Conservation (phyloP, 2,888 invertebrate species). For the Electrophaes corylata region DNA sequence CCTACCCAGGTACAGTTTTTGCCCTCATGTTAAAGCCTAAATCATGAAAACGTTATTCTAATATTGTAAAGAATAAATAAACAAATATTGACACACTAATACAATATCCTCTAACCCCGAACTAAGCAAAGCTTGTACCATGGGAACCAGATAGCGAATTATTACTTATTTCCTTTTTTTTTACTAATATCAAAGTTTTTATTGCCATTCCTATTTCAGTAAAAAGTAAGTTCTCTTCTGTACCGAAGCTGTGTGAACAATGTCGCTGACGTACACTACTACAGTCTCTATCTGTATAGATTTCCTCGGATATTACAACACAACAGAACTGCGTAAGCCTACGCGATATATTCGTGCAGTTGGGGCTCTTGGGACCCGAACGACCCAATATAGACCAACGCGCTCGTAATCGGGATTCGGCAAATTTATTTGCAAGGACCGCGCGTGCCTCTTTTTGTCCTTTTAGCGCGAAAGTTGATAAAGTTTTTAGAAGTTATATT, state of each 20-base stretch:
- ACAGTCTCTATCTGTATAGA: background rate
- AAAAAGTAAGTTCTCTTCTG: background rate
- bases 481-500: constrained; percentile 6
- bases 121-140: no score
- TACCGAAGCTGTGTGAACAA: constrained; percentile 1
- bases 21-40: no score
- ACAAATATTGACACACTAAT: no score
- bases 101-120: no score
- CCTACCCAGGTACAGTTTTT: no score
- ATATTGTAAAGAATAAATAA: no score
- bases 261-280: background rate
- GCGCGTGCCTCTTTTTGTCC: constrained; percentile 4
- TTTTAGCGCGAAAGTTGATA: constrained; percentile 13
- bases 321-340: constrained; percentile 8
- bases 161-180: no score
- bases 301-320: constrained; percentile 6
- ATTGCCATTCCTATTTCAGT: no score
- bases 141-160: no score
- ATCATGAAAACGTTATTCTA: no score
- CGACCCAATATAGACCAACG: constrained; percentile 11
- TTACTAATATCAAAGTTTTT: no score
- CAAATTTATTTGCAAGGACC: constrained; percentile 18
- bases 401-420: constrained; percentile 25
- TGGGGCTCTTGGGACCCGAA: constrained; percentile 11
- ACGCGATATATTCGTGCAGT: constrained; percentile 13